Evolutionary conservation across 2,888 invertebrate species (phyloP).

Genomic region (Myathropa florea): DNA sequence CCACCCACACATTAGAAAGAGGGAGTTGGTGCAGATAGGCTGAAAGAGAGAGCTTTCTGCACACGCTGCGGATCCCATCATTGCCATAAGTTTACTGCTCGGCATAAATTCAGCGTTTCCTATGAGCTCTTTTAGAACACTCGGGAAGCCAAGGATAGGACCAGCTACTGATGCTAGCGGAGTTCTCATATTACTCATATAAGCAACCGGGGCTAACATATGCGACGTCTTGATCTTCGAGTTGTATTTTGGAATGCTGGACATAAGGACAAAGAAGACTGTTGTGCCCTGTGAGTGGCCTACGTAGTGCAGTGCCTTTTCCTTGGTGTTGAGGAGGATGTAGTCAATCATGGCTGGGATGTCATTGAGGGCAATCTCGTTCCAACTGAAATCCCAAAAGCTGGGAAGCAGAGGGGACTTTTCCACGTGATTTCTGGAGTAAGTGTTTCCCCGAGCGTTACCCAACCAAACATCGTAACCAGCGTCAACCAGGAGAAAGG

Average conservation of each 20-base stretch:
- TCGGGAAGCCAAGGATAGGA: conserved; percentile 77
- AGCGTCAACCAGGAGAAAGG: conserved; percentile 83
- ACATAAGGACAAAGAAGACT: conserved; percentile 87
- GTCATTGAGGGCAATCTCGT: conserved; percentile 88
- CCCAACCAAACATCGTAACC: conserved; percentile 92
- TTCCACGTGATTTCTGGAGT: conserved; percentile 82
- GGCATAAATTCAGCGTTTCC: conserved; percentile 84
- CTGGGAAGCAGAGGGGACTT: conserved; percentile 82
- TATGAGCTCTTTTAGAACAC: conserved; percentile 75
- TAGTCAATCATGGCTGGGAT: conserved; percentile 91
- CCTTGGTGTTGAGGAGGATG: conserved; percentile 82
- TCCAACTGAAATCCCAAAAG: conserved; percentile 86
- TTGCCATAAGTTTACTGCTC: conserved; percentile 76
- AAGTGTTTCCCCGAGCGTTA: conserved; percentile 88
- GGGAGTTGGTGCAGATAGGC: conserved; percentile 76
- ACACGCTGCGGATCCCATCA: conserved; percentile 82
- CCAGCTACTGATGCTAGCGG: conserved; percentile 81
- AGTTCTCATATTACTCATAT: conserved; percentile 81
- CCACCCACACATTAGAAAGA: conserved; percentile 78
- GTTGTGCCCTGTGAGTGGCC: conserved; percentile 87
- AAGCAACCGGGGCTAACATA: conserved; percentile 87
- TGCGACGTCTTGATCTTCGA: conserved; percentile 85
- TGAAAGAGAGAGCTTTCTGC: conserved; percentile 80
- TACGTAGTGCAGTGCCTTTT: conserved; percentile 85
- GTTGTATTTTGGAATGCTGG: conserved; percentile 86